A percentile compares a stretch with the other conserved stretches of the same genome.
phyloP scores from a whole-genome alignment of 2,113 vertebrate species.

The Chunga burmeisteri region DNA sequence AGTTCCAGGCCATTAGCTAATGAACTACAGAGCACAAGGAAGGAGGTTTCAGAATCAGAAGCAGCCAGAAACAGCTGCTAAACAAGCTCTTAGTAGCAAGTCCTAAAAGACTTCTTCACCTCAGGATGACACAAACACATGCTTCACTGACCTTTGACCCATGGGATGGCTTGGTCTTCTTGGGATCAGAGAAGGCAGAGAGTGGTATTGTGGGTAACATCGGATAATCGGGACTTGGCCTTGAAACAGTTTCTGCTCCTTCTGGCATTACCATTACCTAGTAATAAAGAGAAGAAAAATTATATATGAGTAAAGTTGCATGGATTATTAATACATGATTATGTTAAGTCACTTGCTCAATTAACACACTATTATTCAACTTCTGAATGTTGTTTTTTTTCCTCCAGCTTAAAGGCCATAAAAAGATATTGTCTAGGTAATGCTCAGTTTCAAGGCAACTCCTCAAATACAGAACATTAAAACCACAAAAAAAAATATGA shows the following conservation, averaged over 20 bases:
- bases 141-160: constrained; percentile 90
- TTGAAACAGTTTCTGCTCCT: constrained; percentile 90
- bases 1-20: neutral
- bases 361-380: constrained; percentile 10
- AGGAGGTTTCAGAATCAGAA: neutral
- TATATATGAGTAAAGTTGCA: neutral
- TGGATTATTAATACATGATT: neutral
- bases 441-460: neutral
- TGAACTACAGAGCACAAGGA: neutral
- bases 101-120: neutral
- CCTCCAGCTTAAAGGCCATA: neutral
- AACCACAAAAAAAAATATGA: neutral
- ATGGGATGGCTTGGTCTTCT: constrained; percentile 95
- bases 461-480: constrained; percentile 1
- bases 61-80: neutral
- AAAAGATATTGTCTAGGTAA: neutral
- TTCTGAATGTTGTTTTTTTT: neutral
- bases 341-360: neutral
- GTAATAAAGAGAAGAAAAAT: constrained; percentile 63
- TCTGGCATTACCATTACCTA: constrained; percentile 98
- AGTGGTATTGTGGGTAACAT: constrained; percentile 98
- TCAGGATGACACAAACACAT: constrained; percentile 26
- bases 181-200: constrained; percentile 97
- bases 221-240: constrained; percentile 95
- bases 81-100: neutral